Evolutionary conservation across 1,140 invertebrate genomes (phyloP).

Genomic region (Pachyrhynchus sulphureomaculatus): DNA sequence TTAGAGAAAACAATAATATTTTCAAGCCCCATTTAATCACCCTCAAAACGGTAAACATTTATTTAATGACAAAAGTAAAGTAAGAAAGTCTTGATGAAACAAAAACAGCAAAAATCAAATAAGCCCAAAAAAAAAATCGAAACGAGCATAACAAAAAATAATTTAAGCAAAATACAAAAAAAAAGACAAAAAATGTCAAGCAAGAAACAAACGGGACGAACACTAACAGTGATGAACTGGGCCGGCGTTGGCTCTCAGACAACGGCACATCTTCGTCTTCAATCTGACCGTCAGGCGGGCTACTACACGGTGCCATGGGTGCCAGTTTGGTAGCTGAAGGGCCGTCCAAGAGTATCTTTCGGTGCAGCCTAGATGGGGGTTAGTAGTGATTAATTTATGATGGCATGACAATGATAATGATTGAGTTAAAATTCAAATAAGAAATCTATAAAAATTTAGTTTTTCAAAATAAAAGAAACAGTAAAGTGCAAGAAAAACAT

Average conservation of each 20-base stretch:
- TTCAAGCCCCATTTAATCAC: too few species aligned
- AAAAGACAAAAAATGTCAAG: slow-evolving; percentile 9
- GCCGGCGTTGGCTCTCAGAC: slow-evolving; percentile 39
- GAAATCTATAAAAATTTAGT: too few species aligned
- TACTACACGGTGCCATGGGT: slow-evolving; percentile 55
- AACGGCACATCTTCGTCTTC: slow-evolving; percentile 16
- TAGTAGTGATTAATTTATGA: slow-evolving; percentile 12
- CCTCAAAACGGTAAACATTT: too few species aligned
- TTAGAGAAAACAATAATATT: too few species aligned
- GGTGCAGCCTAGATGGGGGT: slow-evolving; percentile 45
- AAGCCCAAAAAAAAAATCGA: slow-evolving; percentile 1
- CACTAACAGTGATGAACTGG: slow-evolving; percentile 49
- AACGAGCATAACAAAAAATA: background rate
- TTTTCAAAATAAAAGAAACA: too few species aligned
- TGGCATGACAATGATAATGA: too few species aligned
- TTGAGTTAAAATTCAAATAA: too few species aligned
- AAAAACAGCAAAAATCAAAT: slow-evolving; percentile 4
- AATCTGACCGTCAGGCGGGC: slow-evolving; percentile 30
- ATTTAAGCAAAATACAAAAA: slow-evolving; percentile 12
- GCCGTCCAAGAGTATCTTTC: slow-evolving; percentile 57
- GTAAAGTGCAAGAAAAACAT: too few species aligned
- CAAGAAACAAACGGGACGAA: slow-evolving; percentile 29
- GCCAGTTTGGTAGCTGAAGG: slow-evolving; percentile 56
- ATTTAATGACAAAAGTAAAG: too few species aligned
- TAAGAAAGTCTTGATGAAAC: too few species aligned